A percentile compares a stretch with the other conserved stretches of the same genome.
phyloP scores from a whole-genome alignment of 2,113 vertebrate species.

The Dascyllus trimaculatus region DNA sequence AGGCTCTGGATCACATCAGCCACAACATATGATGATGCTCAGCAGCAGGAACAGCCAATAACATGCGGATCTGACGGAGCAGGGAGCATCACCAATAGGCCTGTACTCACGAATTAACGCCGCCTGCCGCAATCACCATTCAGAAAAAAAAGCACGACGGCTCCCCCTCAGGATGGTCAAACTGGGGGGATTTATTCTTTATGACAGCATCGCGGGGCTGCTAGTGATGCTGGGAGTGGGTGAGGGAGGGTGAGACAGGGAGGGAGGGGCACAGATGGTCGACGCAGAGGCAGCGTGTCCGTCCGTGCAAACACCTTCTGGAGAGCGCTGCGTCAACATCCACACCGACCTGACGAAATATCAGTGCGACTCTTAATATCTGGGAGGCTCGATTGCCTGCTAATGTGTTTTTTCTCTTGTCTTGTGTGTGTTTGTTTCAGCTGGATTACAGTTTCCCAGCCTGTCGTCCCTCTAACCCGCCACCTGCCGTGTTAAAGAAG shows the following conservation, averaged over 20 bases:
- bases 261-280: slow-evolving; percentile 48
- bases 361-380: not conserved
- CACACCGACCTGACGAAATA: slow-evolving; percentile 21
- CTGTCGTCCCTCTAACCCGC: not conserved
- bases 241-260: slow-evolving; percentile 57
- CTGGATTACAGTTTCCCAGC: not conserved
- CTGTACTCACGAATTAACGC: slow-evolving; percentile 19
- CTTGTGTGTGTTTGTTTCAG: not conserved
- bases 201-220: slow-evolving; percentile 55
- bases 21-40: not conserved
- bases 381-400: not conserved
- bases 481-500: slow-evolving; percentile 18
- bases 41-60: not conserved
- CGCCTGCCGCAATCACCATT: slow-evolving; percentile 27
- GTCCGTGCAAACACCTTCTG: slow-evolving; percentile 41
- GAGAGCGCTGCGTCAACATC: slow-evolving; percentile 57
- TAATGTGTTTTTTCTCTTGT: slow-evolving; percentile 6
- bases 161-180: slow-evolving; percentile 38
- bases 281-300: slow-evolving; percentile 57
- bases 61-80: not conserved
- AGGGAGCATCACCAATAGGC: not conserved
- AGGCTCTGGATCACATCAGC: slow-evolving; percentile 8
- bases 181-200: slow-evolving; percentile 50
- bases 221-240: slow-evolving; percentile 62
- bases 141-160: slow-evolving; percentile 36